Evolutionary conservation across 1,140 invertebrate species (phyloP).

Genomic region (Theocolax elegans): DNA sequence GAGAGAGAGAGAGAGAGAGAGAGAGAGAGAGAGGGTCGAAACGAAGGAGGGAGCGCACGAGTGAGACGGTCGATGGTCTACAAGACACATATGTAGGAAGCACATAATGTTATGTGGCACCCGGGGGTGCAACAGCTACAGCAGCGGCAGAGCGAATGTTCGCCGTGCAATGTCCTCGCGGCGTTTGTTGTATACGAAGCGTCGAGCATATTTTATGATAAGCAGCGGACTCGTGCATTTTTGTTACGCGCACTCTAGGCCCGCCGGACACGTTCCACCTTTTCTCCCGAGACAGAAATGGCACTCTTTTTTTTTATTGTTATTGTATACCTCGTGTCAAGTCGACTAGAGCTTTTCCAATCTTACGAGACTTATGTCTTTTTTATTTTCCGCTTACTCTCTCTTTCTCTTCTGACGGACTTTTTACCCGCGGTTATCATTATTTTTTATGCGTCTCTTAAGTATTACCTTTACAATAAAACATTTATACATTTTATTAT

Average conservation of each 20-base stretch:
- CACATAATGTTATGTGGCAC: constrained; percentile 52
- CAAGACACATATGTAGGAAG: constrained; percentile 37
- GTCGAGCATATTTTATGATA: constrained; percentile 67
- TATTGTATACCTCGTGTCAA: too few relatives aligned
- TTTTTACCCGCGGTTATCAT: too few relatives aligned
- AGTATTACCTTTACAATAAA: too few relatives aligned
- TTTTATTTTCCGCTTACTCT: too few relatives aligned
- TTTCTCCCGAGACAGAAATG: too few relatives aligned
- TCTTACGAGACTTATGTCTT: too few relatives aligned
- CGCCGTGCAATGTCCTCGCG: constrained; percentile 46
- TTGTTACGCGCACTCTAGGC: constrained; percentile 2
- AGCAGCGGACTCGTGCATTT: constrained; percentile 52
- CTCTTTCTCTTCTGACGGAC: too few relatives aligned
- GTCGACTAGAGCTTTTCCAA: too few relatives aligned
- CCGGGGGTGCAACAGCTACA: constrained; percentile 45
- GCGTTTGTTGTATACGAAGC: constrained; percentile 44
- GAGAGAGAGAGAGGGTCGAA: constrained; percentile 27
- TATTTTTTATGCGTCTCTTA: too few relatives aligned
- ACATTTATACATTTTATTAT: too few relatives aligned
- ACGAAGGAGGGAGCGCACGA: too few relatives aligned
- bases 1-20: constrained; percentile 36
- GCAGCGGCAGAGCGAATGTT: constrained; percentile 22
- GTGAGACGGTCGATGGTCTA: constrained; percentile 26
- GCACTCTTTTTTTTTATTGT: too few relatives aligned
- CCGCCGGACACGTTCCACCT: background rate